Conservation (phyloP, 2,113 vertebrate species). For the Cottus gobio region DNA sequence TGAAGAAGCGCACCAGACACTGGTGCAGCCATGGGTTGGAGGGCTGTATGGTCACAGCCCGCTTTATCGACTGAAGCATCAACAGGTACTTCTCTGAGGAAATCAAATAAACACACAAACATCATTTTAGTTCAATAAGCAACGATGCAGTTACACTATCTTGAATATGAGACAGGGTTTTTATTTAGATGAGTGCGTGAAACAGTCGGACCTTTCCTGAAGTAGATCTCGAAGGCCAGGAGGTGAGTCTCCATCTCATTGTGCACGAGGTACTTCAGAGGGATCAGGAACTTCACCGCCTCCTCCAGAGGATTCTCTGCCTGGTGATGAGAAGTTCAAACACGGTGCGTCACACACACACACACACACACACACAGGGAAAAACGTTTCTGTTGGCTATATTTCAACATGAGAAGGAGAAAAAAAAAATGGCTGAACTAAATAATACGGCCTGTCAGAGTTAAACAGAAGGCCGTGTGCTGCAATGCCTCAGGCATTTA, state of each 20-base stretch:
- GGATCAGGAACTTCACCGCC: conserved; percentile 95
- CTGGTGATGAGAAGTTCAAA: conserved; percentile 67
- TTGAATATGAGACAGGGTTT: no score
- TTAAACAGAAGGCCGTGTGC: no score
- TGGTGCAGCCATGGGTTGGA: conserved; percentile 95
- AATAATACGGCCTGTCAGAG: no score
- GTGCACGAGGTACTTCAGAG: conserved; percentile 91
- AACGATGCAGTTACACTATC: not conserved
- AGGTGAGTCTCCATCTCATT: conserved; percentile 97
- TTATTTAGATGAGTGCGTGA: not conserved
- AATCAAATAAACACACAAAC: not conserved
- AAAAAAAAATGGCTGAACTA: not conserved
- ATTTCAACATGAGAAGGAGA: not conserved
- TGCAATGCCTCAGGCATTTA: no score
- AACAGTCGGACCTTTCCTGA: conserved; percentile 89
- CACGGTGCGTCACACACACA: not conserved
- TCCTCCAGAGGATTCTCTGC: conserved; percentile 94
- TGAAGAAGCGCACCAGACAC: conserved; percentile 94
- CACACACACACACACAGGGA: not conserved
- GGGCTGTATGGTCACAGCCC: conserved; percentile 90
- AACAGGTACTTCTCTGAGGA: conserved; percentile 91
- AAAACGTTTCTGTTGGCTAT: not conserved
- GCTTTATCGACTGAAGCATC: conserved; percentile 95
- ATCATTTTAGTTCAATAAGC: not conserved
- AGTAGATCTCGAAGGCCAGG: conserved; percentile 97